phyloP scores from a whole-genome alignment of 2,797 vertebrate genomes.

The Synanceia verrucosa region DNA sequence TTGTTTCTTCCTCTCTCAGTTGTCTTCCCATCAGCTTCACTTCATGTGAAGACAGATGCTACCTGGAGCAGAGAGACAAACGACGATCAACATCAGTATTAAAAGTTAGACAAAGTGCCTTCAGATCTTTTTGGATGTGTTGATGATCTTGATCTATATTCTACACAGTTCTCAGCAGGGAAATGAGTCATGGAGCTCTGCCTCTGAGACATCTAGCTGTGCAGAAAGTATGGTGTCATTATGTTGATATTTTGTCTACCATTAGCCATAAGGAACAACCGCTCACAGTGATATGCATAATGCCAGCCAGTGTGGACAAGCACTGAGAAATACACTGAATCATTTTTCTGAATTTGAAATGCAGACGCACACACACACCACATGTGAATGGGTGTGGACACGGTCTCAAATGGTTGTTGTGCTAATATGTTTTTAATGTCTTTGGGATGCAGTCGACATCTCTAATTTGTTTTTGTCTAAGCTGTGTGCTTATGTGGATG shows the following conservation, averaged over 20 bases:
- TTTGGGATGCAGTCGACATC: slow-evolving; percentile 83
- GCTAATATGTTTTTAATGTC: slow-evolving; percentile 90
- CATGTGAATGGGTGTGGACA: slow-evolving; percentile 65
- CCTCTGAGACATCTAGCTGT: slow-evolving; percentile 68
- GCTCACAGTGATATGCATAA: slow-evolving; percentile 69
- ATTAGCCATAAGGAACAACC: slow-evolving; percentile 73
- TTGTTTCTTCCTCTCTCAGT: slow-evolving; percentile 3
- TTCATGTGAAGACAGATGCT: slow-evolving; percentile 16
- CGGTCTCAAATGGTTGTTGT: slow-evolving; percentile 79
- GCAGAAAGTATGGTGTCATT: slow-evolving; percentile 74
- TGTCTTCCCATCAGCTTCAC: not conserved
- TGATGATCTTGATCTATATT: slow-evolving; percentile 64
- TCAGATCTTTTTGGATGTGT: slow-evolving; percentile 46
- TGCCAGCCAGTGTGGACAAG: slow-evolving; percentile 62
- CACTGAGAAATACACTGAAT: slow-evolving; percentile 46
- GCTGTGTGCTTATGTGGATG: slow-evolving; percentile 84
- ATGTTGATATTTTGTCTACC: slow-evolving; percentile 74
- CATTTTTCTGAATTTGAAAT: slow-evolving; percentile 64
- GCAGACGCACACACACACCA: slow-evolving; percentile 21
- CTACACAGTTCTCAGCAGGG: slow-evolving; percentile 57
- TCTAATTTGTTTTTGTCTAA: slow-evolving; percentile 89
- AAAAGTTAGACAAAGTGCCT: slow-evolving; percentile 68
- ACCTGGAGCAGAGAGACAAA: slow-evolving; percentile 29
- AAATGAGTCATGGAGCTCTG: slow-evolving; percentile 68
- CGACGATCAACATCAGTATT: slow-evolving; percentile 41